Evolutionary conservation across 2,888 invertebrate genomes (phyloP), one percentile per base, ranked within the genome.

Genomic region (Elgonia sp.): DNA sequence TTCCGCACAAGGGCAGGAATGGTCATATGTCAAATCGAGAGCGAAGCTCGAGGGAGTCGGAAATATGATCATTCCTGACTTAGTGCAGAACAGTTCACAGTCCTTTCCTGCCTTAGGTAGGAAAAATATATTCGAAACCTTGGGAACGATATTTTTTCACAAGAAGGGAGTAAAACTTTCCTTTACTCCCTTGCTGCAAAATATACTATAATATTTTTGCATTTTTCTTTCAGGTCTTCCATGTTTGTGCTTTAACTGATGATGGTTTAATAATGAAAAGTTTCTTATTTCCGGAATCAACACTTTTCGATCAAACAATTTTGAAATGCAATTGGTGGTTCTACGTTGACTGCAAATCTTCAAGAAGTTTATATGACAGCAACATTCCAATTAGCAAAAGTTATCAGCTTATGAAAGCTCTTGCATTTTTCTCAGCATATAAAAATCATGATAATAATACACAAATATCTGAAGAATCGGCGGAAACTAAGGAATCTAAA

Each of bases 251-350:
- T 0, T 95, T 98, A 76, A 98, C 98, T 4, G 98, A 98, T 91
- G 97, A 98, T 90, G 98, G 98, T 0, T 95, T 98, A 81, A 97
- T 98, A 73, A 98, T 98, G 96, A 98, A 98, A 94, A 98, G 98
- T 69, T 98, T 98, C 95, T 96, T 98, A 65, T 98, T 98, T 93
- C 98, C 98, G 0, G 98, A 98, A 94, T 98, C 97, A 42, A 98
- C 98, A 0, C 96, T 98, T 76, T 98, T 98, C 94, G 98, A 98
- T 93, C 98, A 98, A 94, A 97, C 98, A 29, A 97, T 98, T 89
- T 95, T 98, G 7, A 98, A 98, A 93, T 98, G 98, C 95, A 98
- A 98, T 94, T 98, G 98, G 98, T 98, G 98, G 98, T 98, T 98
- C 95, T 98, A 98, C 94, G 98, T 98, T 0, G 98, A 98, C 93